Conservation (phyloP, 2,888 invertebrate genomes). For the Allygus modestus region DNA sequence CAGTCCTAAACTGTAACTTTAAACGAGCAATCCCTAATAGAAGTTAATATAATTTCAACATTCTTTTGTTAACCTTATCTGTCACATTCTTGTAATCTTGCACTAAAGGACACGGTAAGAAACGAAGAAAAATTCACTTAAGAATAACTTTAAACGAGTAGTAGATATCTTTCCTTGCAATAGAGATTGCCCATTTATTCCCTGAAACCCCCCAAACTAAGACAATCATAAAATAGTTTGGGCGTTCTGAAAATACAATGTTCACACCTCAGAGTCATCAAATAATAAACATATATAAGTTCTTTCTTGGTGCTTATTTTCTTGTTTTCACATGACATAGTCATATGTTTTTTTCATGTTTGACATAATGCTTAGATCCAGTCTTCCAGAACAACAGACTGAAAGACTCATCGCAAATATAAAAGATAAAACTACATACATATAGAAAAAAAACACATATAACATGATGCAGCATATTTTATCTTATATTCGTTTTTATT, state of each 20-base stretch:
- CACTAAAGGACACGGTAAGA: background rate
- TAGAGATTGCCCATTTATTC: background rate
- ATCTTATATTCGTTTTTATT: no score
- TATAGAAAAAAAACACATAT: no score
- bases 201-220: background rate
- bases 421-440: no score
- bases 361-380: no score
- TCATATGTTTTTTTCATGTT: background rate
- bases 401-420: no score
- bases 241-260: background rate
- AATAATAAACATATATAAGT: background rate
- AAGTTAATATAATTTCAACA: background rate
- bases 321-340: background rate
- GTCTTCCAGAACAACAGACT: no score
- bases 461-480: no score
- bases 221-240: background rate
- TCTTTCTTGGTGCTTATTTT: background rate
- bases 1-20: background rate
- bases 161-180: no score
- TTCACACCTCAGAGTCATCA: background rate
- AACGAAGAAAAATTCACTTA: no score
- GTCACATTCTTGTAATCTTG: background rate
- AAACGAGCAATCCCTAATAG: background rate
- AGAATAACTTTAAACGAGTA: no score
- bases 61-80: slow-evolving; percentile 5